phyloP scores from a whole-genome alignment of 23 tunicate species.

The Ascidia mentula region DNA sequence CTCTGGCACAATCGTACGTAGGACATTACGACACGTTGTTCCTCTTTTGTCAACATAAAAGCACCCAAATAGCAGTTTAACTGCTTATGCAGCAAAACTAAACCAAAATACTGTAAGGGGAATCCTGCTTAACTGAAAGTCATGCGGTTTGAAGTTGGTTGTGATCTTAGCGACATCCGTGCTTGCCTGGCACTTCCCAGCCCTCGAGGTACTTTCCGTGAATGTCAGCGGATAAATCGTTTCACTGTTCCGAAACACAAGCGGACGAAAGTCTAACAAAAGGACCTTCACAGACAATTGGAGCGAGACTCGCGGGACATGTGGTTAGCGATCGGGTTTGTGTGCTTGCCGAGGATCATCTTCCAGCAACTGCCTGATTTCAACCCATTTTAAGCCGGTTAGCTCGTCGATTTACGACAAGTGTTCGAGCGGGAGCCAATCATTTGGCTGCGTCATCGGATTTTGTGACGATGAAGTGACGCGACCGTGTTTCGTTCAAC shows the following conservation, averaged over 20 bases:
- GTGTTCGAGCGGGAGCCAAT: not conserved
- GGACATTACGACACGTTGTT: no score
- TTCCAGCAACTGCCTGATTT: not conserved
- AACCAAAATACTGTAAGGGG: no score
- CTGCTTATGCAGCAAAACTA: no score
- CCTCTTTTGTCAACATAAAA: no score
- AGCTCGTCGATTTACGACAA: not conserved
- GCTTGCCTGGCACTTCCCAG: no score
- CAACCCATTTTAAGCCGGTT: not conserved
- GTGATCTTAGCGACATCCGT: no score
- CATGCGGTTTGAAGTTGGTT: no score
- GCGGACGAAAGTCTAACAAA: not conserved
- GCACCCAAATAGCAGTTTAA: no score
- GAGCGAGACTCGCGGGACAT: not conserved
- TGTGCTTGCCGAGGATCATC: not conserved
- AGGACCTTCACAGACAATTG: not conserved
- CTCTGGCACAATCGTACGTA: no score
- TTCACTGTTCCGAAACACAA: not conserved
- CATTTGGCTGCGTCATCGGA: not conserved
- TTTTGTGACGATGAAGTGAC: not conserved
- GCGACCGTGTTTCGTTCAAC: not conserved
- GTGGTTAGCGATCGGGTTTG: not conserved
- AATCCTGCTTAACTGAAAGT: no score
- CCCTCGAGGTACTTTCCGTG: no score
- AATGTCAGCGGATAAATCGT: not conserved